Evolutionary conservation across 23 tunicate species (phyloP), one percentile per base, ranked within the genome.

Genomic region (Ciona savignyi): DNA sequence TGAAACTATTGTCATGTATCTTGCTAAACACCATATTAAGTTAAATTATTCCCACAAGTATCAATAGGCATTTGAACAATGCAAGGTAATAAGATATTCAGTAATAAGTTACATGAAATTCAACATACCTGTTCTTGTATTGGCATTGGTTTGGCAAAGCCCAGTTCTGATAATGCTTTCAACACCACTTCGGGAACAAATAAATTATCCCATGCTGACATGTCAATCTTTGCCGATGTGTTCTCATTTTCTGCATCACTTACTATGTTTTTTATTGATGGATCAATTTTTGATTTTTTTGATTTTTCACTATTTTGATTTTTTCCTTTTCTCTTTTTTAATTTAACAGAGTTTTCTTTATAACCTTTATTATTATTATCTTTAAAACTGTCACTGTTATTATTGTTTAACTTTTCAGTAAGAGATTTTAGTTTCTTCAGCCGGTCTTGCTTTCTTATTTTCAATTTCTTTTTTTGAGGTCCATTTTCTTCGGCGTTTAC

Each of bases 61-160:
- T 0, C 32, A n/a, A n/a, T 25, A 32, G 22, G 29, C 24, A 60
- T 73, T 0, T 23, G 23, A 60, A 20, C 25, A 70, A n/a, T n/a
- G n/a, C n/a, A n/a, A n/a, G n/a, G n/a, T n/a, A n/a, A n/a, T n/a
- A n/a, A n/a, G n/a, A n/a, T n/a, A n/a, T n/a, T n/a, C n/a, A n/a
- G n/a, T n/a, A n/a, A n/a, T n/a, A n/a, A n/a, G n/a, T n/a, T n/a
- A n/a, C n/a, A n/a, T n/a, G n/a, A n/a, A n/a, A n/a, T n/a, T n/a
- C n/a, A n/a, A n/a, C n/a, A n/a, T 83, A 90, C 97, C 74, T 84
- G 79, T 51, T 71, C 71, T 67, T 91, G 97, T 49, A 91, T 91
- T 35, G 80, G 82, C 75, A 88, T 80, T 3, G 97, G 97, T 56
- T 74, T 72, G 1, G 71, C 9, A 80, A 84, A 91, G 4, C 72